Conservation (phyloP, 2,888 invertebrate genomes). For the Fabriciana adippe region DNA sequence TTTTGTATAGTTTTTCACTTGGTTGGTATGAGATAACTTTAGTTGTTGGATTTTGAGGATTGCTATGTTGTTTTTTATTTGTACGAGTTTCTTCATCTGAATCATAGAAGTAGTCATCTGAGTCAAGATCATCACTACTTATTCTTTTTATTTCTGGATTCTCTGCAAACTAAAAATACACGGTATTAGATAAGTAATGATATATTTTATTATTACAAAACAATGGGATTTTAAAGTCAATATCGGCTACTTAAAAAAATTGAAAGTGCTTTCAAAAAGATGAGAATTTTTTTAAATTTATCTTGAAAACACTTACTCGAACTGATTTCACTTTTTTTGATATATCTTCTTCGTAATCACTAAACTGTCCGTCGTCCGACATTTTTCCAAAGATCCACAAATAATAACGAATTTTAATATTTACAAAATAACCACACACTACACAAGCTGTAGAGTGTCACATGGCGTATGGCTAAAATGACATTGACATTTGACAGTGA, state of each 20-base stretch:
- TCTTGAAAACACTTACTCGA: slow-evolving; percentile 55
- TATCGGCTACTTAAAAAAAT: too few species aligned
- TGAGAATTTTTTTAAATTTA: not conserved
- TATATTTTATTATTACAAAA: too few species aligned
- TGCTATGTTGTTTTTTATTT: slow-evolving; percentile 59
- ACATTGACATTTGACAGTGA: slow-evolving; percentile 2
- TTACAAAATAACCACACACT: slow-evolving; percentile 16
- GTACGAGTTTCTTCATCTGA: slow-evolving; percentile 60
- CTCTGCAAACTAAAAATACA: slow-evolving; percentile 64
- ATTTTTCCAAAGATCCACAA: slow-evolving; percentile 39
- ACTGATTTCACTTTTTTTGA: slow-evolving; percentile 67
- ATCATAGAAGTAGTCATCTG: slow-evolving; percentile 71
- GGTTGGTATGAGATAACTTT: slow-evolving; percentile 89
- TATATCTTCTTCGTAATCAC: slow-evolving; percentile 71
- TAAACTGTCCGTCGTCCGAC: slow-evolving; percentile 70
- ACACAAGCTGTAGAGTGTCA: slow-evolving; percentile 1
- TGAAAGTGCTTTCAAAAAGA: too few species aligned
- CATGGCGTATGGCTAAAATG: slow-evolving; percentile 5
- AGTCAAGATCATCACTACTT: slow-evolving; percentile 61
- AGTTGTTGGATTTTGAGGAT: slow-evolving; percentile 80
- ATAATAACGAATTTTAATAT: not conserved
- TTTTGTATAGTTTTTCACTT: slow-evolving; percentile 89
- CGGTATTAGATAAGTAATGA: too few species aligned
- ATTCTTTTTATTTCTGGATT: slow-evolving; percentile 55
- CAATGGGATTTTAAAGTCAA: too few species aligned